phyloP scores from a whole-genome alignment of 2,113 vertebrate species.

The Trochalopteron elliotii region DNA sequence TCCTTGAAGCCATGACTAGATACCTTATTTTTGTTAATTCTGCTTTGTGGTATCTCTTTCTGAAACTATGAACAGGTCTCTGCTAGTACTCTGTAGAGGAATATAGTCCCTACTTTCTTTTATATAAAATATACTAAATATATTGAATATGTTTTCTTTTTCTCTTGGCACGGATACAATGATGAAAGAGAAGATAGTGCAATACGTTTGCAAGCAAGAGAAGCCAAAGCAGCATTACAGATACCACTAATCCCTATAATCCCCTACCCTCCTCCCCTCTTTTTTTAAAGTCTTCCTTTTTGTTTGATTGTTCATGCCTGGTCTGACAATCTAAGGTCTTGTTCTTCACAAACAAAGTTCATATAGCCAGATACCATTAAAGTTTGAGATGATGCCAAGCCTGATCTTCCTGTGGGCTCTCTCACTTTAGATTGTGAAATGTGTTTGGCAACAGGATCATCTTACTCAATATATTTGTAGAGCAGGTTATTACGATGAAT shows the following conservation, averaged over 20 bases:
- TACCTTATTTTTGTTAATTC: not conserved
- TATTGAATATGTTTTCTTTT: not conserved
- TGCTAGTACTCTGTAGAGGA: not conserved
- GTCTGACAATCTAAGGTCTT: not conserved
- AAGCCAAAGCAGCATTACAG: not conserved
- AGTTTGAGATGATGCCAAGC: not conserved
- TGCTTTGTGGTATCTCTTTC: not conserved
- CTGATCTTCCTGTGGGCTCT: not conserved
- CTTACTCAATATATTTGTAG: not conserved
- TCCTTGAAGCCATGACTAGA: not conserved
- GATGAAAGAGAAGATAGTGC: not conserved
- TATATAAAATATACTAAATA: not conserved
- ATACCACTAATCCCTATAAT: not conserved
- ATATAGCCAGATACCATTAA: not conserved
- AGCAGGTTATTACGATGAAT: not conserved
- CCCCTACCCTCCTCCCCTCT: rapidly evolving
- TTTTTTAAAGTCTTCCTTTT: not conserved
- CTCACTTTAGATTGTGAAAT: not conserved
- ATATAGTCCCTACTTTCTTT: not conserved
- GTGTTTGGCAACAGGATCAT: not conserved
- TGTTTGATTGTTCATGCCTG: not conserved
- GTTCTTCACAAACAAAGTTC: not conserved
- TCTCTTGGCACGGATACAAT: not conserved
- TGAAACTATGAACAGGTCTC: not conserved
- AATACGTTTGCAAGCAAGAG: not conserved